phyloP scores from a whole-genome alignment of 2,797 vertebrate genomes.

The Tangara arthus region DNA sequence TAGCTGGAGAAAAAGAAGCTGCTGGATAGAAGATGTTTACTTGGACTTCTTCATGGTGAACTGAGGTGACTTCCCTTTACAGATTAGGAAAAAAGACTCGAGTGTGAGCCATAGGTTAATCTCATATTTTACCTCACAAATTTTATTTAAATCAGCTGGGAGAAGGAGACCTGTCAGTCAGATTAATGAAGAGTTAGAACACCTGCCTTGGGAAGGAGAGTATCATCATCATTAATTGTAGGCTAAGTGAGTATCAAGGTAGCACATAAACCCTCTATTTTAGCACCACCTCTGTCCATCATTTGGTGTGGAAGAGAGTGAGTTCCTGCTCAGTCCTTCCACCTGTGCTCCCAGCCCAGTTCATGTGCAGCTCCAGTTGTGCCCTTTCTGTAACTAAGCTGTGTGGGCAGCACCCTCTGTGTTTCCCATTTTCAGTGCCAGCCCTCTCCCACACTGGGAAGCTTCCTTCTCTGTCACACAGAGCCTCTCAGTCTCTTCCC shows the following conservation, averaged over 20 bases:
- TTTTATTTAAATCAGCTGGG: neutral
- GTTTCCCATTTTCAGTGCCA: neutral
- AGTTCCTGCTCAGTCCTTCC: neutral
- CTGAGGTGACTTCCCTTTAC: neutral
- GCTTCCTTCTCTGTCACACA: neutral
- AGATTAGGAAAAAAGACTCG: neutral
- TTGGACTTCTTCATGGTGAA: neutral
- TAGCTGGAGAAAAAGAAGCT: neutral
- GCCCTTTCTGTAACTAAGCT: fast-evolving
- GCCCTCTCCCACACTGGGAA: neutral
- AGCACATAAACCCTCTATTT: neutral
- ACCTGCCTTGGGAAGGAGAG: neutral
- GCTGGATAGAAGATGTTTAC: neutral
- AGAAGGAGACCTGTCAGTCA: neutral
- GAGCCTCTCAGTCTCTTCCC: neutral
- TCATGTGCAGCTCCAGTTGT: neutral
- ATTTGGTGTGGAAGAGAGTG: neutral
- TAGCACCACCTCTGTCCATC: neutral
- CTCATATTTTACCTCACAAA: neutral
- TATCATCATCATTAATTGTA: neutral
- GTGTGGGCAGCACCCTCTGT: fast-evolving
- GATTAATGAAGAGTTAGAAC: neutral
- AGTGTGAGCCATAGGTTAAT: neutral
- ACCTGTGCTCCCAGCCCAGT: neutral
- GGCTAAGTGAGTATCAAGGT: neutral